Evolutionary conservation across 2,113 vertebrate species (phyloP), one percentile per base, ranked within the genome.

Genomic region (Crotalus horridus): DNA sequence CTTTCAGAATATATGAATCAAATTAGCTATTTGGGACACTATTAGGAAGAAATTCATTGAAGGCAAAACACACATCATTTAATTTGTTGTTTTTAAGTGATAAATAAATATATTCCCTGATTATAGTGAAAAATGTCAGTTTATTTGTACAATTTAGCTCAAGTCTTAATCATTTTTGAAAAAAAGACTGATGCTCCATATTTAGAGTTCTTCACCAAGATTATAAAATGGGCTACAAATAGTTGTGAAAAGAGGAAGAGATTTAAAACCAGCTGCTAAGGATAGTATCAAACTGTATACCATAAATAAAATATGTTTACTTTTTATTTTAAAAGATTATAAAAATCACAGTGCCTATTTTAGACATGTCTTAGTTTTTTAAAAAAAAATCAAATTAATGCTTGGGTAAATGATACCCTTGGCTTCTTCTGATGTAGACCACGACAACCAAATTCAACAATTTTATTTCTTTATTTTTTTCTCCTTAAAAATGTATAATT

Each of bases 401-500:
- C 1, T 0, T 53, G 64, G 1, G 3, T 94, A 53, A 93, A 61
- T 91, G 91, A 87, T 93, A 88, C 7, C 11, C 59, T 4, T 0
- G 0, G 11, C 91, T 90, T 17, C 74, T 95, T 85, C 56, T 61
- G 81, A 3, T 93, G 39, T 13, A 88, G 86, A 92, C 8, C 85
- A 5, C 86, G 48, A 59, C 55, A 54, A 90, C 15, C 8, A 91
- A 95, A 94, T 53, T 3, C 55, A 58, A 95, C 48, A 0, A 56
- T 95, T 74, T 94, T 88, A 81, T 0, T 54, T 6, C 0, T 20
- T 39, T 55, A 26, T 91, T 9, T 55, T 88, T 6, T 39, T 86
- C 93, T 89, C 94, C 12, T 85, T 26, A 33, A 61, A 55, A 89
- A 95, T 51, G 7, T 51, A 91, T 94, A 95, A 59, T 94, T 95